Evolutionary conservation across 2,888 invertebrate species (phyloP), one percentile per base, ranked within the genome.

Genomic region (Isoperla grammatica): DNA sequence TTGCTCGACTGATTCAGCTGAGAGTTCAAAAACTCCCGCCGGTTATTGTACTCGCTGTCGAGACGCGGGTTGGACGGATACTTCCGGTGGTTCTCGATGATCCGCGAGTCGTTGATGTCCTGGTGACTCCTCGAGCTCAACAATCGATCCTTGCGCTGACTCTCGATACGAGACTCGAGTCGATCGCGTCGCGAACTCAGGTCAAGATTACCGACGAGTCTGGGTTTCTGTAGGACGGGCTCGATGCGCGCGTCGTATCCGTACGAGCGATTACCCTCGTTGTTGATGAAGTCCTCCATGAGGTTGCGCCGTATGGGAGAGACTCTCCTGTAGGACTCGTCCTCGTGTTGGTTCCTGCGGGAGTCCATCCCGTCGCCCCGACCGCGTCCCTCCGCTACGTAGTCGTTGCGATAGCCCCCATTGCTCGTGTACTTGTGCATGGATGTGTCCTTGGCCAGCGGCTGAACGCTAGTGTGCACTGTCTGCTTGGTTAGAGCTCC

Each of bases 151-250:
- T 61, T 63, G 15, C 66, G 40, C 62, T 71, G 11, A 64, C 64
- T 84, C 60, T 86, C 82, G 50, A 90, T 81, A 61, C 89, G 79
- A 0, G 89, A 89, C 71, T 90, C 89, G 13, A 90, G 75, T 40
- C 87, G 79, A 63, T 88, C 86, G 13, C 90, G 78, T 55, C 90
- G 77, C 29, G 87, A 85, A 68, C 88, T 87, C 60, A 90, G 71
- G 69, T 87, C 85, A 50, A 40, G 50, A 5, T 49, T 57, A 53
- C 60, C 50, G 13, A 56, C 43, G 15, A 40, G 45, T 3, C 37
- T 49, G 17, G 60, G 39, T n/a, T 56, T 35, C n/a, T n/a, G n/a
- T n/a, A 57, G 29, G 13, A 60, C 37, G 15, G 60, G 23, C 73
- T 77, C 65, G 53, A 67, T 43, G 60, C 56, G 19, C 63, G 68